Conservation (phyloP, 2,888 invertebrate species). For the Dorcus hopei region DNA sequence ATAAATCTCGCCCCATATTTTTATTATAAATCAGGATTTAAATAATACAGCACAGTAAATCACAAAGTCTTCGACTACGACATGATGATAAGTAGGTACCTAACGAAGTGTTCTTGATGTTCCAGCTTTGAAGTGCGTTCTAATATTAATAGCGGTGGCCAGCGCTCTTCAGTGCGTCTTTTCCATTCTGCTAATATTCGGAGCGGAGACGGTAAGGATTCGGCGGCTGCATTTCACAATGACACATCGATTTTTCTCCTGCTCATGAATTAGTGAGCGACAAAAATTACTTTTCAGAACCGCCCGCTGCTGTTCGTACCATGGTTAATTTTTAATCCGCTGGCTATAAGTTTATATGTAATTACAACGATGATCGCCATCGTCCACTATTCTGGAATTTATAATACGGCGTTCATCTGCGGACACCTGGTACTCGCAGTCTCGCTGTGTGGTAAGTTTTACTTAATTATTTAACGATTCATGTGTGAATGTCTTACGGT, state of each 20-base stretch:
- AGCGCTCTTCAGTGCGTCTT: constrained; percentile 42
- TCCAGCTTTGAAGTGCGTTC: constrained; percentile 38
- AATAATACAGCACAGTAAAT: too few species aligned
- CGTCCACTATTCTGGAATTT: constrained; percentile 35
- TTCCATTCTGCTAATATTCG: constrained; percentile 44
- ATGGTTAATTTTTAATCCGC: constrained; percentile 42
- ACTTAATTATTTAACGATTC: neutral
- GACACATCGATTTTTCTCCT: too few species aligned
- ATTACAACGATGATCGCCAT: constrained; percentile 39
- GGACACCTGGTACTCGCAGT: constrained; percentile 39
- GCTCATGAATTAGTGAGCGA: too few species aligned
- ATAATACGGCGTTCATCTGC: constrained; percentile 36
- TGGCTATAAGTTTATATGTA: constrained; percentile 37
- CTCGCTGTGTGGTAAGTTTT: constrained; percentile 37
- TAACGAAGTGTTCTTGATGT: constrained; percentile 11
- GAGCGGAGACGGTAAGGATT: constrained; percentile 44
- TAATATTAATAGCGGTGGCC: constrained; percentile 39
- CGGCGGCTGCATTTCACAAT: neutral
- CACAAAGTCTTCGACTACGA: too few species aligned
- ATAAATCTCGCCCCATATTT: too few species aligned
- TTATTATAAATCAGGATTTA: too few species aligned
- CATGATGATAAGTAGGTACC: too few species aligned
- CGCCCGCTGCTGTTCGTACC: constrained; percentile 41
- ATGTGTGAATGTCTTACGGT: too few species aligned
- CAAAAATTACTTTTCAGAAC: constrained; percentile 37